Percentiles rank a stretch among this genome's conserved stretches.
These are phyloP conservation scores for Eristalinus aeneus DNA, from an alignment of 2,888 invertebrate species.

Conservation along the genomic window DNA sequence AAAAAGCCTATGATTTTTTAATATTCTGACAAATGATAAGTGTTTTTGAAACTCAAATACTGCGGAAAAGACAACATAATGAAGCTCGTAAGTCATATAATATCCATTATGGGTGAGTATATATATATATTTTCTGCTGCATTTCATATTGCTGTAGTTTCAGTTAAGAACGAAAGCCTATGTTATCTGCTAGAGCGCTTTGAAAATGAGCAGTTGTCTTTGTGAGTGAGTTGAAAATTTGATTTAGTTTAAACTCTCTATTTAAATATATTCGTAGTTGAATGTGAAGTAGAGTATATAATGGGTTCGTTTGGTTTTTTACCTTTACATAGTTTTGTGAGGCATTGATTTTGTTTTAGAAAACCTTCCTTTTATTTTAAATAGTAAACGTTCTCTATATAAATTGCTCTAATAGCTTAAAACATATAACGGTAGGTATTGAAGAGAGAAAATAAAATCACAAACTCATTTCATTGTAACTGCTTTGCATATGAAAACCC, in stretches of 20 bases:
- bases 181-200: slow-evolving; percentile 10
- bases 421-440: neutral
- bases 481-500: too few species aligned
- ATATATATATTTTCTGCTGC: neutral
- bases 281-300: slow-evolving; percentile 56
- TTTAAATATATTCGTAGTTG: slow-evolving; percentile 44
- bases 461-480: too few species aligned
- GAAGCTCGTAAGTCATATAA: neutral
- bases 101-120: neutral
- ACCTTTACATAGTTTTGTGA: slow-evolving; percentile 11
- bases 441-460: too few species aligned
- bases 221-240: slow-evolving; percentile 28
- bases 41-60: neutral
- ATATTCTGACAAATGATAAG: too few species aligned
- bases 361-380: slow-evolving; percentile 1
- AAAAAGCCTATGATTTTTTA: too few species aligned
- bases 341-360: slow-evolving; percentile 18
- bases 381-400: slow-evolving; percentile 45
- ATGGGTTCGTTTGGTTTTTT: neutral
- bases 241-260: slow-evolving; percentile 43
- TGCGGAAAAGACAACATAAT: neutral
- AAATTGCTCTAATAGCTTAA: slow-evolving; percentile 32
- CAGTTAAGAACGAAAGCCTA: neutral
- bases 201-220: slow-evolving; percentile 20
- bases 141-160: neutral